Evolutionary conservation across 1,140 invertebrate species (phyloP).

Genomic region (Zelostemma sp.): DNA sequence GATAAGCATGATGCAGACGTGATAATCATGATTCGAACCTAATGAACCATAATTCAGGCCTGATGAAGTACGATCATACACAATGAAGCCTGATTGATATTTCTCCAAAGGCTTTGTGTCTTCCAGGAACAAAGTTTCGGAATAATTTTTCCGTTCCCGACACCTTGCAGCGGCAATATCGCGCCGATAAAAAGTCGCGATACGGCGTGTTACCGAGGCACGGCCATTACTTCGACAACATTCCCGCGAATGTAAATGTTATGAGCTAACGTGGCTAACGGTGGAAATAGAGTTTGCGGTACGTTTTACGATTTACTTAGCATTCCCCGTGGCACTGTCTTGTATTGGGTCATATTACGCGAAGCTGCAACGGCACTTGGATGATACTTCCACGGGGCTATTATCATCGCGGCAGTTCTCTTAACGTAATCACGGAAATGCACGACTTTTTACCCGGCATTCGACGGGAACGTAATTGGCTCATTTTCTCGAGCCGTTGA

Average conservation of each 20-base stretch:
- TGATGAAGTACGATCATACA: too few relatives aligned
- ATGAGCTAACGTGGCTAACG: constrained; percentile 44
- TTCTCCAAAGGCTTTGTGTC: too few relatives aligned
- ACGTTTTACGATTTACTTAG: constrained; percentile 19
- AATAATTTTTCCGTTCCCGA: constrained; percentile 23
- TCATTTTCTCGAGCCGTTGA: background rate
- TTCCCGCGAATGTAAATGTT: constrained; percentile 38
- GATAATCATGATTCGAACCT: too few relatives aligned
- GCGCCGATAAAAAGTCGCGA: constrained; percentile 42
- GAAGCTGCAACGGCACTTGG: background rate
- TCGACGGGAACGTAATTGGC: background rate
- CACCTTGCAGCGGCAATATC: constrained; percentile 31
- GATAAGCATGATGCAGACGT: too few relatives aligned
- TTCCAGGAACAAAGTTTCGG: too few relatives aligned
- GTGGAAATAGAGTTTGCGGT: constrained; percentile 40
- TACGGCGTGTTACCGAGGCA: constrained; percentile 25
- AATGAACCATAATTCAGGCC: too few relatives aligned
- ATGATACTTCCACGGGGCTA: background rate
- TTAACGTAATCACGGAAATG: background rate
- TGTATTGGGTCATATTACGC: constrained; percentile 9
- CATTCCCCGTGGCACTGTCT: constrained; percentile 11
- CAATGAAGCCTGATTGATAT: too few relatives aligned
- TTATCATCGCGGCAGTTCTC: background rate
- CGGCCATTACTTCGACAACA: constrained; percentile 33
- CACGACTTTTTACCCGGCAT: background rate